Conservation (phyloP, 1,140 invertebrate genomes). For the Hetaerina americana region DNA sequence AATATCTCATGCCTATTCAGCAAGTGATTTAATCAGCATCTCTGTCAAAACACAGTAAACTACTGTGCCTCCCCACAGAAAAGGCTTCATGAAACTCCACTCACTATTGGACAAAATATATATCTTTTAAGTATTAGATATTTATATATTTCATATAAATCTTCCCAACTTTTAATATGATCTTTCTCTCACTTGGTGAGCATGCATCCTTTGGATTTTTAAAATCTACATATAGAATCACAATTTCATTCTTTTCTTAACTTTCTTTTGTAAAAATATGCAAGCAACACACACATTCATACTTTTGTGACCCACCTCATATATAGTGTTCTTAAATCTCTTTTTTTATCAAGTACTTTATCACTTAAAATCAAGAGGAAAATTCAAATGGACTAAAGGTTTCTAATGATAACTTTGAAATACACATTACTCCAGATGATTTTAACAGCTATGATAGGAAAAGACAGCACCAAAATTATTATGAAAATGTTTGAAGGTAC, state of each 20-base stretch:
- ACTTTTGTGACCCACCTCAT: neutral
- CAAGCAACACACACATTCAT: neutral
- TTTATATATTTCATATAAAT: slow-evolving; percentile 1
- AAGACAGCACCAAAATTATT: neutral
- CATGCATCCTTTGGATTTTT: neutral
- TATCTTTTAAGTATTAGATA: neutral
- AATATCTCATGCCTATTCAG: neutral
- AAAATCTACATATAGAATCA: neutral
- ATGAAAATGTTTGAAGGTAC: neutral
- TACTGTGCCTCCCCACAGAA: neutral
- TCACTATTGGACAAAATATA: neutral
- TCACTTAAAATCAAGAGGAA: neutral
- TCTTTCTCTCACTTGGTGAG: neutral
- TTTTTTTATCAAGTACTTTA: neutral
- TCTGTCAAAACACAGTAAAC: neutral
- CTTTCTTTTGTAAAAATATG: neutral
- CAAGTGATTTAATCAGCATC: neutral
- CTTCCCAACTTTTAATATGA: neutral
- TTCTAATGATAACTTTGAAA: neutral
- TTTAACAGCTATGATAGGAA: neutral
- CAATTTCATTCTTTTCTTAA: neutral
- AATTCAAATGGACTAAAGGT: neutral
- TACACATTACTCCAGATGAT: neutral
- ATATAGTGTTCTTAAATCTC: neutral
- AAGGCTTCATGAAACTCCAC: neutral